Evolutionary conservation across 2,797 vertebrate species (phyloP), one percentile per base, ranked within the genome.

Genomic region (Coranthus polyacanthus): DNA sequence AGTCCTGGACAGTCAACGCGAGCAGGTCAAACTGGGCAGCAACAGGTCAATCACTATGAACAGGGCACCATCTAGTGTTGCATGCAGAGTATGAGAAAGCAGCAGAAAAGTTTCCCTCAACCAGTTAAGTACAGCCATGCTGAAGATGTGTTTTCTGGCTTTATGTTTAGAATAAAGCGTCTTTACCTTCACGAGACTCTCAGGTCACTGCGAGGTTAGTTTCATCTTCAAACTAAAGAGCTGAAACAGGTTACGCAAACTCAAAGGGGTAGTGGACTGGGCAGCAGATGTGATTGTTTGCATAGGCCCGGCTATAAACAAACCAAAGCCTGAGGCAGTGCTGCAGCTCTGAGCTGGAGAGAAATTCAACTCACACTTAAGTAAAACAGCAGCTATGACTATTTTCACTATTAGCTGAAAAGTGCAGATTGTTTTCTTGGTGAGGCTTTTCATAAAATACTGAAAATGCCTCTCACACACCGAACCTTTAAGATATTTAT

Each of bases 31-130:
- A 29, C 4, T 26, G 76, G 82, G 62, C 74, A 80, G 77, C 68
- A 80, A 71, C 80, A 82, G 86, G 90, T 88, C 85, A 86, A 59
- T 68, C 21, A 6, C 84, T 84, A 50, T 71, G 89, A 80, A 51
- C 85, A 91, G 86, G 88, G 89, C 89, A 82, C 91, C 91, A 89
- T 85, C 91, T 92, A 89, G 88, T 88, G 89, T 88, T 68, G 50
- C 64, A 66, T 45, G 75, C 43, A 52, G 77, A 85, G 86, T 65
- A 89, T 82, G 24, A 45, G 34, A 82, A 26, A 38, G 59, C 10
- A 1, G 61, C 50, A 37, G 13, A 1, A 1, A 47, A 15, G 13
- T 12, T 56, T 10, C 3, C 36, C n/a, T 38, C 4, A 3, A 15
- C 12, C 5, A 37, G 32, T n/a, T 20, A 15, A 26, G 26, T 17